Percentiles rank a stretch among this genome's conserved stretches.
Conservation (phyloP, 2,113 vertebrate genomes). For the Pholis gunnellus region DNA sequence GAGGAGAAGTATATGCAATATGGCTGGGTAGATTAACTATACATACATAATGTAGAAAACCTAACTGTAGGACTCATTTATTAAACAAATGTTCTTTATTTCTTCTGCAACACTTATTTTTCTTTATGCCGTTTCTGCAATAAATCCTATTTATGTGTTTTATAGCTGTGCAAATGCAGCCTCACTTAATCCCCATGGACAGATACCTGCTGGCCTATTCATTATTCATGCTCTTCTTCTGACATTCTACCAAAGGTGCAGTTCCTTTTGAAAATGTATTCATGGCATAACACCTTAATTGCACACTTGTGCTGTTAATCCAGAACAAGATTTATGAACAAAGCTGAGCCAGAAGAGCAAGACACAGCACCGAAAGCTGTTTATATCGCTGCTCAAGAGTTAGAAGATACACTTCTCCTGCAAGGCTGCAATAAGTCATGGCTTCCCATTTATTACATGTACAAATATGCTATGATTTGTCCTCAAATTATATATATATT, state of each 20-base stretch:
- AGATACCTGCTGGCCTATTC: slow-evolving; percentile 49
- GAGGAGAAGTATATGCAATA: not conserved
- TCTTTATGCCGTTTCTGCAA: slow-evolving; percentile 30
- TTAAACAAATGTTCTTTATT: not conserved
- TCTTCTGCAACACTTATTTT: not conserved
- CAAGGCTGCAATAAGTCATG: not conserved
- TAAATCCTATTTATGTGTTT: slow-evolving; percentile 35
- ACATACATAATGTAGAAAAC: not conserved
- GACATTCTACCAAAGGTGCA: slow-evolving; percentile 34
- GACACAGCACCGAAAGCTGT: slow-evolving; percentile 15
- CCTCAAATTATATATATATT: not conserved
- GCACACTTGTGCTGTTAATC: slow-evolving; percentile 34
- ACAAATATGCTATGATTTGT: not conserved
- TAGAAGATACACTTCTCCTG: not conserved
- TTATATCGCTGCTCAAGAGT: not conserved
- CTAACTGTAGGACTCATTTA: slow-evolving; percentile 2
- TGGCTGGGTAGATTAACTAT: slow-evolving; percentile 8
- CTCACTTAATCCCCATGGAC: slow-evolving; percentile 46
- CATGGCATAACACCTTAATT: slow-evolving; percentile 37
- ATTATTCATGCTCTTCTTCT: slow-evolving; percentile 39
- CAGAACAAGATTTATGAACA: slow-evolving; percentile 50
- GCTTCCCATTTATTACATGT: not conserved
- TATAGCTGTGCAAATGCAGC: slow-evolving; percentile 25
- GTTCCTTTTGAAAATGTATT: slow-evolving; percentile 30
- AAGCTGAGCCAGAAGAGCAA: not conserved